These are phyloP conservation scores for Zoanthus solanderi DNA, from an alignment of 92 coral and sea anemone genomes.

Conservation along the genomic window DNA sequence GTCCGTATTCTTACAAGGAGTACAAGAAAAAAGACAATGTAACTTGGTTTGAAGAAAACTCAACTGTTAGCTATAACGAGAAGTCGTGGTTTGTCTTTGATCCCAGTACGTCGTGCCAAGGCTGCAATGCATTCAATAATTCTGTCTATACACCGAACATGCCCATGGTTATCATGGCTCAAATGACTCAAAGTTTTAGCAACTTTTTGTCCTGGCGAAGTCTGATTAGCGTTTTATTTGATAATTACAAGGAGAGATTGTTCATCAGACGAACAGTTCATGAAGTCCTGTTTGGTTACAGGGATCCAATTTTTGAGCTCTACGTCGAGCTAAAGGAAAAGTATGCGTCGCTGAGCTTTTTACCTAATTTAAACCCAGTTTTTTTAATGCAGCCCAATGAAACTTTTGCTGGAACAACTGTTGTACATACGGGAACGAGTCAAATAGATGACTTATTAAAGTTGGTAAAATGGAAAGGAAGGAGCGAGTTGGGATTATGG, in stretches of 20 bases:
- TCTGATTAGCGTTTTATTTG: conserved; percentile 56
- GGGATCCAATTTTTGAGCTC: conserved; percentile 74
- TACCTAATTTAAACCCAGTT: conserved; percentile 75
- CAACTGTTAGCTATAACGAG: conserved; percentile 75
- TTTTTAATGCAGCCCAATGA: conserved; percentile 76
- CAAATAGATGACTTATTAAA: conserved; percentile 54
- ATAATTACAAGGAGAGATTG: conserved; percentile 61
- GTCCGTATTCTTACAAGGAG: conserved; percentile 82
- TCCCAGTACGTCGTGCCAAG: conserved; percentile 62
- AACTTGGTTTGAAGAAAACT: conserved; percentile 60
- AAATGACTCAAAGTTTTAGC: conserved; percentile 65
- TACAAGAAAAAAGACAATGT: conserved; percentile 67
- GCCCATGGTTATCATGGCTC: conserved; percentile 77
- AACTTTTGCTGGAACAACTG: conserved; percentile 73
- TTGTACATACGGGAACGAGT: conserved; percentile 72
- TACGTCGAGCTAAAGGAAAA: conserved; percentile 56
- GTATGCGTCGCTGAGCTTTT: conserved; percentile 57
- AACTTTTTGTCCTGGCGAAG: conserved; percentile 50
- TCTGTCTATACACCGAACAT: conserved; percentile 68
- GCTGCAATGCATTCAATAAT: conserved; percentile 70
- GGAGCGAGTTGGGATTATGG: conserved; percentile 70
- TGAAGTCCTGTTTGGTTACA: conserved; percentile 87
- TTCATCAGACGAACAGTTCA: conserved; percentile 74
- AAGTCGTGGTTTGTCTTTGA: conserved; percentile 70
- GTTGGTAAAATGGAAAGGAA: conserved; percentile 84